Evolutionary conservation across 2,113 vertebrate genomes (phyloP), one percentile per base, ranked within the genome.

Genomic region (Hiodon tergisus): DNA sequence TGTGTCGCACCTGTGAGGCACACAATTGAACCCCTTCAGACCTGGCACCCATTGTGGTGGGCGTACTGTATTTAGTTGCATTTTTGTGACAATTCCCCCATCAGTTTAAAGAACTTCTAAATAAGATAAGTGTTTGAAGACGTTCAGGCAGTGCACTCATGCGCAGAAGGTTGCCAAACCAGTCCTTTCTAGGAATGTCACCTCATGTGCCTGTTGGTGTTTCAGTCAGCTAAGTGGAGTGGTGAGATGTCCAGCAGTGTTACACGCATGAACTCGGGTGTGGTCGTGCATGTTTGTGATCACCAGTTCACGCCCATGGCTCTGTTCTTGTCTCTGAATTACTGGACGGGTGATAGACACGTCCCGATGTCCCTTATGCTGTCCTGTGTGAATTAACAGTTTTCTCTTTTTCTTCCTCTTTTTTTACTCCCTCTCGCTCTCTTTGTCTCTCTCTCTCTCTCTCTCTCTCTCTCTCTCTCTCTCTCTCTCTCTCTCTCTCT

Each of bases 401-500:
- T 70, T 3, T 54, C 7, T 60, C n/a, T 50, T 55, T 2, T 58
- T 31, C 65, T 13, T 75, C 68, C 50, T 67, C 59, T 73, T 83
- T 68, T 77, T 73, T 61, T 17, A 68, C 53, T 67, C 73, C 71
- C 58, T 31, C 86, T 83, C 85, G 79, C 84, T 47, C 75, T 65
- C 59, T n/a, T 10, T 66, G 59, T 69, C 55, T 66, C 31, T 62
- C 17, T 76, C 60, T 69, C 52, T 65, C 63, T 73, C 68, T 78
- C 86, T 83, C 85, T 79, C 84, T 47, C 75, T 65, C 59, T n/a
- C n/a, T 66, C 66, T 69, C 55, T 66, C 31, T 62, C 17, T 76
- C 60, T 69, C 52, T 65, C 63, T 73, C 68, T 78, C 53, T 78
- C 69, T 75, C 68, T 66, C 67, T 90, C 87, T 88, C 85, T 87